These are phyloP conservation scores for Eremophila alpestris DNA, from an alignment of 2,797 vertebrate genomes.

Conservation along the genomic window DNA sequence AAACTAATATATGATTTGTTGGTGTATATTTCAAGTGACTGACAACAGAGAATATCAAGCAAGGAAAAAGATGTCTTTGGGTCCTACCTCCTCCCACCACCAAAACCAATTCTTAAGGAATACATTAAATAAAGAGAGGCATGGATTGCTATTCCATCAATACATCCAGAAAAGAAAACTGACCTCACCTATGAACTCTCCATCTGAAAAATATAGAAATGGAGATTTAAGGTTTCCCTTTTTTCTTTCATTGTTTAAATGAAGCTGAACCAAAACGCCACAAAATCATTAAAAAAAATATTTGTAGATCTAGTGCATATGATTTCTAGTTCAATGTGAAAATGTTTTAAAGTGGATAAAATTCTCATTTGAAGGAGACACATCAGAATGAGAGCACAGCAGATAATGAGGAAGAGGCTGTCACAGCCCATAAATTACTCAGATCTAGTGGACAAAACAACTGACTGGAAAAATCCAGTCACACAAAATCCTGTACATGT, in stretches of 20 bases:
- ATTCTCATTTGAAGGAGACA: neutral
- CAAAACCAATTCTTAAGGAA: neutral
- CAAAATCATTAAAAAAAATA: neutral
- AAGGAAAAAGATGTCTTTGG: neutral
- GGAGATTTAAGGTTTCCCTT: neutral
- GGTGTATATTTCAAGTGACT: neutral
- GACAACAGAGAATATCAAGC: neutral
- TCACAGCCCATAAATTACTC: slow-evolving; percentile 12
- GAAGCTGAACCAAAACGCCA: neutral
- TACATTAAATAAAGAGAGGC: neutral
- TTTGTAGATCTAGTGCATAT: neutral
- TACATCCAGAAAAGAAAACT: neutral
- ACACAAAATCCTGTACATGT: neutral
- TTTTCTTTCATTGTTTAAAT: neutral
- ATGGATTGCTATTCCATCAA: neutral
- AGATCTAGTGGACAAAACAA: slow-evolving; percentile 14
- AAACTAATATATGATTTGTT: neutral
- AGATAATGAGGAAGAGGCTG: slow-evolving; percentile 19
- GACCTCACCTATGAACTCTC: neutral
- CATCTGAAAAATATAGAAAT: neutral
- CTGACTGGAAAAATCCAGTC: slow-evolving; percentile 28
- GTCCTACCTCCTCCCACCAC: neutral
- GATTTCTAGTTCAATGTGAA: neutral
- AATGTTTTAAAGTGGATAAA: neutral
- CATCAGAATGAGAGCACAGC: neutral